Conservation (phyloP, 2,888 invertebrate genomes). For the Athrips mouffetella region DNA sequence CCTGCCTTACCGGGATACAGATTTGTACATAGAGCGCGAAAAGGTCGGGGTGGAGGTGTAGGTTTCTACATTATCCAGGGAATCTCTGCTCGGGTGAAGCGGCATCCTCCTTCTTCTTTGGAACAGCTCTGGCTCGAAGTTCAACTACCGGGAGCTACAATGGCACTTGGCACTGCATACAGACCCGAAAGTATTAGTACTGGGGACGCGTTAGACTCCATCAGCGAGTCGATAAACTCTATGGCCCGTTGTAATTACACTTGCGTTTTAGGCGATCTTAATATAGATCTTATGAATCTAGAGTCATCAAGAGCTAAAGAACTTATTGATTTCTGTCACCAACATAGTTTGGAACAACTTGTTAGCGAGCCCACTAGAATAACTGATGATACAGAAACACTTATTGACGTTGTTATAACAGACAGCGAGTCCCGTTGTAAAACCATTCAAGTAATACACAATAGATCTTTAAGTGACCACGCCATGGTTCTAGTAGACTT, state of each 20-base stretch:
- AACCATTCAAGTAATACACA: constrained; percentile 12
- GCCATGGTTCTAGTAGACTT: constrained; percentile 14
- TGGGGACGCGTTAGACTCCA: constrained; percentile 17
- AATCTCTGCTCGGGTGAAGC: constrained; percentile 13
- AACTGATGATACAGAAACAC: constrained; percentile 13
- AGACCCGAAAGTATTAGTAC: constrained; percentile 21
- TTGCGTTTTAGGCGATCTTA: constrained; percentile 20
- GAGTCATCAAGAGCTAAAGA: constrained; percentile 8
- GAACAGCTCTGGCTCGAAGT: constrained; percentile 30
- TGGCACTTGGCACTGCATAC: constrained; percentile 27
- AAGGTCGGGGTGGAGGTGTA: constrained; percentile 13
- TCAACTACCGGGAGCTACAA: constrained; percentile 15
- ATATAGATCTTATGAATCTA: constrained; percentile 16
- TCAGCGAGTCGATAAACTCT: constrained; percentile 20
- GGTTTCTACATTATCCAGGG: constrained; percentile 20
- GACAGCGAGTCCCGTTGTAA: constrained; percentile 1
- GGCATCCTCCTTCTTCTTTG: constrained; percentile 19
- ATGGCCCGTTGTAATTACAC: constrained; percentile 18
- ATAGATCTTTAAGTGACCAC: constrained; percentile 15
- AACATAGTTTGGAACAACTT: constrained; percentile 19
- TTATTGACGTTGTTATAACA: constrained; percentile 21
- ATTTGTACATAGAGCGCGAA: constrained; percentile 10
- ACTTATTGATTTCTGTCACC: constrained; percentile 6
- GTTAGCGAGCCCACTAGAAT: constrained; percentile 20
- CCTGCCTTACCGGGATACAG: constrained; percentile 10